Evolutionary conservation across 2,113 vertebrate genomes (phyloP).

Genomic region (Psilopogon haemacephalus): DNA sequence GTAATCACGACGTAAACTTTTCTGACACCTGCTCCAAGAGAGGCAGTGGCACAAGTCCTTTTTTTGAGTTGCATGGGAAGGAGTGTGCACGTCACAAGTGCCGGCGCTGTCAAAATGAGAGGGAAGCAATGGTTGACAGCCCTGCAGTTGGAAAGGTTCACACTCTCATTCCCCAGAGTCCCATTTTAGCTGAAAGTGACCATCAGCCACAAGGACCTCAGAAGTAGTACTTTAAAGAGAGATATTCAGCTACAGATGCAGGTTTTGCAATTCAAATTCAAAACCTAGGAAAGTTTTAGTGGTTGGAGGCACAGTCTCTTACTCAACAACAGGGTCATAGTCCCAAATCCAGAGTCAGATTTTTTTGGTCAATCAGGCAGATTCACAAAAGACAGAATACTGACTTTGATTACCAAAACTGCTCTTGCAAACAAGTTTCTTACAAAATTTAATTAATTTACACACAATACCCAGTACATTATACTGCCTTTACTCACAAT

Average conservation of each 20-base stretch:
- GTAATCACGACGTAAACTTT: not conserved
- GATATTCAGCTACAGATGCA: not conserved
- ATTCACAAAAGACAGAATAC: not conserved
- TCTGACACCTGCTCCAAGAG: not conserved
- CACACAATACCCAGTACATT: not conserved
- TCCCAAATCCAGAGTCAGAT: not conserved
- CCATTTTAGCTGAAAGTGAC: not conserved
- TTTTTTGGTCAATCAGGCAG: not conserved
- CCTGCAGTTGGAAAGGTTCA: not conserved
- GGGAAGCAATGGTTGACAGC: not conserved
- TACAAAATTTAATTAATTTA: slow-evolving; percentile 1
- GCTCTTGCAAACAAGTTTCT: not conserved
- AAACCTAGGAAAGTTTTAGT: not conserved
- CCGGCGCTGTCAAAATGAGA: not conserved
- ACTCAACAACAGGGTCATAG: not conserved
- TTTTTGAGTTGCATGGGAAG: not conserved
- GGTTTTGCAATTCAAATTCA: not conserved
- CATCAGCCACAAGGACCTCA: not conserved
- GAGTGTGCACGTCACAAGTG: fast-evolving
- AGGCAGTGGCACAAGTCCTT: not conserved
- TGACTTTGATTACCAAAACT: not conserved
- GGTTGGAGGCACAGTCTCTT: not conserved
- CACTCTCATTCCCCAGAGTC: not conserved
- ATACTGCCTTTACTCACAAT: not conserved
- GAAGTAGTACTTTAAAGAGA: not conserved